These are phyloP conservation scores for Mus caroli DNA, from an alignment of 2,797 vertebrate genomes.

Conservation along the genomic window DNA sequence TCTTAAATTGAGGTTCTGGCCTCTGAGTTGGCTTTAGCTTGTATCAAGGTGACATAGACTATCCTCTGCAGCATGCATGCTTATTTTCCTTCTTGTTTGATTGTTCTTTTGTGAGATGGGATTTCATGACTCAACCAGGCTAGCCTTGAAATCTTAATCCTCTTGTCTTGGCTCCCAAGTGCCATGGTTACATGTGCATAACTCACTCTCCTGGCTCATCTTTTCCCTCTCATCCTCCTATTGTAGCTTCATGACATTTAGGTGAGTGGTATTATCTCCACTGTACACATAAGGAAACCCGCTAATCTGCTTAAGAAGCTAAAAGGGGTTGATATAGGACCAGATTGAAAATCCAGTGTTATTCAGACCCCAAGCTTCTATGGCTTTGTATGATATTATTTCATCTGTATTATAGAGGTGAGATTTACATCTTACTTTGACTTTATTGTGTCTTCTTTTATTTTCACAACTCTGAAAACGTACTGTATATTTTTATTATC, in stretches of 20 bases:
- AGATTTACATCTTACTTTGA: slow-evolving; percentile 54
- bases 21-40: not conserved
- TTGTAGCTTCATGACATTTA: not conserved
- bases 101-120: not conserved
- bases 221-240: slow-evolving; percentile 10
- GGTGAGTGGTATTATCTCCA: slow-evolving; percentile 13
- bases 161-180: not conserved
- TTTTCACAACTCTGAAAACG: slow-evolving; percentile 45
- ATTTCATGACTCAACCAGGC: not conserved
- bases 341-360: slow-evolving; percentile 31
- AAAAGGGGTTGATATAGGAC: slow-evolving; percentile 2
- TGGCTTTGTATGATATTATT: not conserved
- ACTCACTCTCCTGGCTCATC: not conserved
- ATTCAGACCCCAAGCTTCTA: not conserved
- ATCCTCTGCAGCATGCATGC: not conserved
- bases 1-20: not conserved
- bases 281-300: slow-evolving; percentile 13
- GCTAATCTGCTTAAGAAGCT: slow-evolving; percentile 23
- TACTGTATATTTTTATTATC: not conserved
- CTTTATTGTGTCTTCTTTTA: slow-evolving; percentile 50
- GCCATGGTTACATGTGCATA: not conserved
- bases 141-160: not conserved
- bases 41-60: not conserved
- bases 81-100: not conserved
- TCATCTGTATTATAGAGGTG: not conserved